phyloP scores from a whole-genome alignment of 2,113 vertebrate genomes.

The Onychostruthus taczanowskii region DNA sequence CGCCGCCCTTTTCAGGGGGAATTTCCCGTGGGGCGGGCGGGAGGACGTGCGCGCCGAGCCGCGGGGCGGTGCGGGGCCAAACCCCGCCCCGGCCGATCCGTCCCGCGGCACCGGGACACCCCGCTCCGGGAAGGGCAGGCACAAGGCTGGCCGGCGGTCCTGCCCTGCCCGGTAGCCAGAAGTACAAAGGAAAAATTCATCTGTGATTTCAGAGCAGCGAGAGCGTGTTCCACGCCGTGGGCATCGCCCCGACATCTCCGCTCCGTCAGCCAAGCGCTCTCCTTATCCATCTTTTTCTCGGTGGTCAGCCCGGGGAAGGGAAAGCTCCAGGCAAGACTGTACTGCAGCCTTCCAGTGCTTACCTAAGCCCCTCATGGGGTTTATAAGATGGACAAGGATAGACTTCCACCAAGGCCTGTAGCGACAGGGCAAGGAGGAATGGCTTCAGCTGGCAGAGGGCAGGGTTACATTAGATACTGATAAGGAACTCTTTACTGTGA shows the following conservation, averaged over 20 bases:
- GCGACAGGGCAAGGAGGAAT: background rate
- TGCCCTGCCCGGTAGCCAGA: background rate
- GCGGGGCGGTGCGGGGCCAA: background rate
- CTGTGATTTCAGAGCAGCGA: background rate
- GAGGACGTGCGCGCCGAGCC: background rate
- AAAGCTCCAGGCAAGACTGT: background rate
- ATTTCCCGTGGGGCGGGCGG: background rate
- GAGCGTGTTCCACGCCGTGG: background rate
- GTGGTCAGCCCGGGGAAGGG: background rate
- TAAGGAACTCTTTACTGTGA: background rate
- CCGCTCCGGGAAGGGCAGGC: background rate
- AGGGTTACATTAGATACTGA: background rate
- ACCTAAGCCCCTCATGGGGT: background rate
- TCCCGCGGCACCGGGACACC: background rate
- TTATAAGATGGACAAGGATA: background rate
- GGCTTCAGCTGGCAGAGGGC: background rate
- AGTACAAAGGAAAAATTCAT: background rate
- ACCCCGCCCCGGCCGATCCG: background rate
- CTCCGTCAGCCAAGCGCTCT: background rate
- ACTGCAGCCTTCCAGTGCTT: background rate
- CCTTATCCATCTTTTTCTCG: background rate
- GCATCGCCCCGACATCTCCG: background rate
- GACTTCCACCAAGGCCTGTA: background rate
- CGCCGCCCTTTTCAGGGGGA: slow-evolving; percentile 6
- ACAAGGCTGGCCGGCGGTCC: accelerated